These are phyloP conservation scores for Ceratotherium simum DNA, from an alignment of 2,113 vertebrate species.

Conservation along the genomic window DNA sequence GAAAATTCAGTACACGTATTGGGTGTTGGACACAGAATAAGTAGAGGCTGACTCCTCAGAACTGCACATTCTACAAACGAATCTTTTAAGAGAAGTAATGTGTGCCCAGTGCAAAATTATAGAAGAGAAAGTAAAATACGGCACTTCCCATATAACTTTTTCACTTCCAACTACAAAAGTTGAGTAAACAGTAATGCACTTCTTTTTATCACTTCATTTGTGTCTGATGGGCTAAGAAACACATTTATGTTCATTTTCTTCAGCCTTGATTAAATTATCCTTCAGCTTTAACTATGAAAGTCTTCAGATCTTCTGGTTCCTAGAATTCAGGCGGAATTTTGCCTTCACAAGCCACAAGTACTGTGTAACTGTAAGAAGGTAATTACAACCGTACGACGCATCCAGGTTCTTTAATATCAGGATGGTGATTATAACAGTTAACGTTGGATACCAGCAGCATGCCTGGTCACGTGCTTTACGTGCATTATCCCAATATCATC, in stretches of 20 bases:
- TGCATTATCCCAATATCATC: neutral
- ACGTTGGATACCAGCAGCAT: neutral
- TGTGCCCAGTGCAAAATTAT: constrained; percentile 14
- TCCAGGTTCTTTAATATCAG: neutral
- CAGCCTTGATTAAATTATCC: constrained; percentile 36
- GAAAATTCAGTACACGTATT: neutral
- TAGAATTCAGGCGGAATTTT: constrained; percentile 33
- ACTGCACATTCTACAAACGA: neutral
- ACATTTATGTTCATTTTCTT: constrained; percentile 55
- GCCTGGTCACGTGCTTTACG: neutral
- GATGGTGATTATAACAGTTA: neutral
- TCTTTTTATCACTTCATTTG: neutral
- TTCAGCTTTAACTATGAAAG: neutral
- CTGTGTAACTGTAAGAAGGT: neutral
- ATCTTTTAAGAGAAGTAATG: constrained; percentile 51
- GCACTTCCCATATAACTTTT: neutral
- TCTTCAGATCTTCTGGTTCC: neutral
- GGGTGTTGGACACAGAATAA: constrained; percentile 2
- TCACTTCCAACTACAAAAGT: neutral
- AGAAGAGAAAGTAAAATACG: constrained; percentile 39
- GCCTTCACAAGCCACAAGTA: neutral
- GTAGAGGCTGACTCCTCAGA: neutral
- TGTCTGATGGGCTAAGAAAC: neutral
- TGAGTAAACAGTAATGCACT: neutral
- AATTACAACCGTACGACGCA: neutral